These are phyloP conservation scores for Margaritifera margaritifera DNA, from an alignment of 2,888 invertebrate species.

Conservation along the genomic window DNA sequence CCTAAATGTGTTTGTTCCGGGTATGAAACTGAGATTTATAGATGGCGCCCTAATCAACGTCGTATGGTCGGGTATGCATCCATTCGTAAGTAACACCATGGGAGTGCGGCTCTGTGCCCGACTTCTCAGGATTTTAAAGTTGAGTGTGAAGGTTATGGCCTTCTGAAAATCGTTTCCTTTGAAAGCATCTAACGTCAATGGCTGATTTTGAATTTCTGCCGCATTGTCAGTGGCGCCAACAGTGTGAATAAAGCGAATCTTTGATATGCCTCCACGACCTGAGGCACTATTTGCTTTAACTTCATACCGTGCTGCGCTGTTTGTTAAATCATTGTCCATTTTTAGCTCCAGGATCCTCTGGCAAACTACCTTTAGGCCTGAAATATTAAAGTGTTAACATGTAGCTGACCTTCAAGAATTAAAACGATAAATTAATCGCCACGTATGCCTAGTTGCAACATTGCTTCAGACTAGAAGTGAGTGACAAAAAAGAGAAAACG, in stretches of 20 bases:
- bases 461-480: too few relatives aligned
- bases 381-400: too few relatives aligned
- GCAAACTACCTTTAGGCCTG: conserved; percentile 12
- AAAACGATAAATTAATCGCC: too few relatives aligned
- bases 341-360: conserved; percentile 30
- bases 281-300: conserved; percentile 17
- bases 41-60: conserved; percentile 21
- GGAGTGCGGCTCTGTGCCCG: conserved; percentile 16
- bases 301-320: conserved; percentile 27
- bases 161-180: conserved; percentile 38
- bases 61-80: conserved; percentile 17
- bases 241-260: conserved; percentile 25
- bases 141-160: conserved; percentile 33
- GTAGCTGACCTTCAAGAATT: too few relatives aligned
- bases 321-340: conserved; percentile 27
- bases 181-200: conserved; percentile 31
- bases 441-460: too few relatives aligned
- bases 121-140: conserved; percentile 28
- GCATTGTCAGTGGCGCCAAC: conserved; percentile 24
- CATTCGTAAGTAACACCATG: conserved; percentile 32
- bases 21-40: conserved; percentile 28
- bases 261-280: conserved; percentile 21
- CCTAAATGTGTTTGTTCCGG: conserved; percentile 18
- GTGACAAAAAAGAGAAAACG: too few relatives aligned
- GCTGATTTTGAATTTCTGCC: conserved; percentile 36